Conservation (phyloP, 1,140 invertebrate species). For the Eubasilissa regina region DNA sequence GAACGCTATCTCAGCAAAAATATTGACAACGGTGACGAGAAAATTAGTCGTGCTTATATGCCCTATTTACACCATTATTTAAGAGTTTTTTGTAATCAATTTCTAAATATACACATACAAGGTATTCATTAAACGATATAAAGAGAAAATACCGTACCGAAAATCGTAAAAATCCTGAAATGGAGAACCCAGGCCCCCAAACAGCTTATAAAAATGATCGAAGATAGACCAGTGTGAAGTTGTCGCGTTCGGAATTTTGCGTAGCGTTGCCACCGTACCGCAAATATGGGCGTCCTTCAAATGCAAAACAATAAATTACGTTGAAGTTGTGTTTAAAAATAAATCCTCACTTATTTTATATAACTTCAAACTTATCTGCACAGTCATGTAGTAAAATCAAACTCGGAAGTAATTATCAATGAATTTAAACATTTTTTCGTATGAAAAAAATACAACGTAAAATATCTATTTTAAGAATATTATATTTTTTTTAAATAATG, state of each 20-base stretch:
- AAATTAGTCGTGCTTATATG: not conserved
- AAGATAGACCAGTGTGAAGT: slow-evolving; percentile 28
- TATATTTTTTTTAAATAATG: too few relatives aligned
- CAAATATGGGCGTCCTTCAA: slow-evolving; percentile 44
- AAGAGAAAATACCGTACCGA: slow-evolving; percentile 20
- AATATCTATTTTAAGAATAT: too few relatives aligned
- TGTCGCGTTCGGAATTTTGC: slow-evolving; percentile 25
- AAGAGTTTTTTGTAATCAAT: not conserved
- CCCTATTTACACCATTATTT: not conserved
- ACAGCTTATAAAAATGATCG: slow-evolving; percentile 13
- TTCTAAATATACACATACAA: not conserved
- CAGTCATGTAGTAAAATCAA: too few relatives aligned
- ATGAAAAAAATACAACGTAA: too few relatives aligned
- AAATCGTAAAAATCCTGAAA: slow-evolving; percentile 21
- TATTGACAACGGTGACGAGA: slow-evolving; percentile 41
- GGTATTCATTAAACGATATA: slow-evolving; percentile 9
- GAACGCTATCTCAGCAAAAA: slow-evolving; percentile 37
- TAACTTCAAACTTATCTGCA: slow-evolving; percentile 7
- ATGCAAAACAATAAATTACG: slow-evolving; percentile 32
- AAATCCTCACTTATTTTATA: slow-evolving; percentile 27
- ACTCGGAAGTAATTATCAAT: too few relatives aligned
- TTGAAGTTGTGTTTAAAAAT: slow-evolving; percentile 38
- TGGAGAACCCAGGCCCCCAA: not conserved
- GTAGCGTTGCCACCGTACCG: slow-evolving; percentile 5
- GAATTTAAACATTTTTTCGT: too few relatives aligned